Percentiles rank a stretch among this genome's conserved stretches.
phyloP scores from a whole-genome alignment of 2,888 invertebrate species.

The Arctia plantaginis region DNA sequence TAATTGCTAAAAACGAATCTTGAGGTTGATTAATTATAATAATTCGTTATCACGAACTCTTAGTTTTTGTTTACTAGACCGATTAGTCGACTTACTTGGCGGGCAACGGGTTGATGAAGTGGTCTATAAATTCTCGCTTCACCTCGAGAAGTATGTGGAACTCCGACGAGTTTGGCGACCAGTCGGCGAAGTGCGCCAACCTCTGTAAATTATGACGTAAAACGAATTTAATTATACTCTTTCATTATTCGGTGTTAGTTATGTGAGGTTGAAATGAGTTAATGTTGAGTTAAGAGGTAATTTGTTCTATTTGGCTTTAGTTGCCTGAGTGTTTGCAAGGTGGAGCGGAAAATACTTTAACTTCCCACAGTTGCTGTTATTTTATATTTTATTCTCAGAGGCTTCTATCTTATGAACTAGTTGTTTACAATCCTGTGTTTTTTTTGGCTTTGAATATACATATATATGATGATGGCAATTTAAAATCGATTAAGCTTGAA shows the following conservation, averaged over 20 bases:
- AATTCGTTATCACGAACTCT: constrained; percentile 40
- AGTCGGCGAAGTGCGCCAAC: constrained; percentile 91
- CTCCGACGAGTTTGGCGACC: constrained; percentile 91
- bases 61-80: constrained; percentile 12
- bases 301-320: constrained; percentile 37
- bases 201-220: constrained; percentile 75
- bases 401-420: constrained; percentile 16
- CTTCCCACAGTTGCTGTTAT: constrained; percentile 22
- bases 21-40: constrained; percentile 51
- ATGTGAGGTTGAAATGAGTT: constrained; percentile 47
- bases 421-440: constrained; percentile 23
- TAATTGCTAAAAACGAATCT: constrained; percentile 17
- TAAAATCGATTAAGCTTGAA: constrained; percentile 2
- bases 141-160: constrained; percentile 90
- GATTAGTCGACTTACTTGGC: constrained; percentile 79
- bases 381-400: constrained; percentile 23
- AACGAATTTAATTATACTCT: constrained; percentile 62
- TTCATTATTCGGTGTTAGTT: constrained; percentile 53
- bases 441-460: constrained; percentile 9
- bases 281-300: constrained; percentile 43
- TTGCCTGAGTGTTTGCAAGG: constrained; percentile 31
- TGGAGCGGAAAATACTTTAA: constrained; percentile 18
- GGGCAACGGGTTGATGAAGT: constrained; percentile 88
- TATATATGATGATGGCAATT: not conserved
- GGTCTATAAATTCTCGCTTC: constrained; percentile 89